A percentile compares a stretch with the other conserved stretches of the same genome.
phyloP scores from a whole-genome alignment of 2,113 vertebrate genomes.

The Garra rufa region DNA sequence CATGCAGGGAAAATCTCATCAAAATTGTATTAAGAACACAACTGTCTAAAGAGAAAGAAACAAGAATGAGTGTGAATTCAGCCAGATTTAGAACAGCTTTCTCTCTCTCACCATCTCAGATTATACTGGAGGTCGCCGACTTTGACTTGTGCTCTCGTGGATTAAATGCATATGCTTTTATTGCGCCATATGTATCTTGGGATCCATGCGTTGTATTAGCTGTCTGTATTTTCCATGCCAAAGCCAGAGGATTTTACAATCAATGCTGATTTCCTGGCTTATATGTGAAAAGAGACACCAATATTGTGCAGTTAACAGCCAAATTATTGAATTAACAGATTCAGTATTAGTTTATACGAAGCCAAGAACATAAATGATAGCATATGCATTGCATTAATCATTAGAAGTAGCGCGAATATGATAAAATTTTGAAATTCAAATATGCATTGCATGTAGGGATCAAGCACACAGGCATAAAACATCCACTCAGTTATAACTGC shows the following conservation, averaged over 20 bases:
- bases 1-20: conserved; percentile 68
- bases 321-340: background rate
- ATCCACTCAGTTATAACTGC: background rate
- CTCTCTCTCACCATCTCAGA: conserved; percentile 17
- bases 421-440: background rate
- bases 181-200: background rate
- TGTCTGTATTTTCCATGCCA: background rate
- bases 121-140: conserved; percentile 17
- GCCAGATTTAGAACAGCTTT: conserved; percentile 27
- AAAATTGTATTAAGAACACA: conserved; percentile 63
- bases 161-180: conserved; percentile 9
- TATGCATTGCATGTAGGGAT: background rate
- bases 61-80: background rate
- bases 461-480: background rate
- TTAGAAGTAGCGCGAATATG: background rate
- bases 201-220: conserved; percentile 8
- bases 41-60: background rate
- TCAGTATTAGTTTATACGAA: background rate
- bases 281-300: background rate
- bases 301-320: background rate
- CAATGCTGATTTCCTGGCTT: background rate
- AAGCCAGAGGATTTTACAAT: background rate
- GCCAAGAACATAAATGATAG: background rate
- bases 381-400: background rate
- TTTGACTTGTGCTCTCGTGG: background rate